Percentiles rank a stretch among this genome's conserved stretches.
Evolutionary conservation across 2,797 vertebrate species (phyloP).

Genomic region (Tolypeutes matacus): DNA sequence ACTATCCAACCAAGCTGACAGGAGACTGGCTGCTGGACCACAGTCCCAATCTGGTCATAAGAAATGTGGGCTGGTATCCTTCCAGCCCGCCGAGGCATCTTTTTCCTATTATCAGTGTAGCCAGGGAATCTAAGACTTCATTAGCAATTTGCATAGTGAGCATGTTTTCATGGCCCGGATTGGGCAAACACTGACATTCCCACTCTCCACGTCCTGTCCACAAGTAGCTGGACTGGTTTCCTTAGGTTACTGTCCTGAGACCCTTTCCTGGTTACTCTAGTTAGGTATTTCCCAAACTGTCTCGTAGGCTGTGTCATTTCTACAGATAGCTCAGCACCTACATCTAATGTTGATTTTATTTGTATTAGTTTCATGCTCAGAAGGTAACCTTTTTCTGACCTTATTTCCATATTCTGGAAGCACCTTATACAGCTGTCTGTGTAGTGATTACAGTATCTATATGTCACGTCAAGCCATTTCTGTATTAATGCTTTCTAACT

Average conservation of each 20-base stretch:
- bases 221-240: background rate
- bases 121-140: background rate
- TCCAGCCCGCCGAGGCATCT: background rate
- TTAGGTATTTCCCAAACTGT: constrained; percentile 6
- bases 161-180: background rate
- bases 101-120: background rate
- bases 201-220: background rate
- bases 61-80: background rate
- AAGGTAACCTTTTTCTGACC: constrained; percentile 68
- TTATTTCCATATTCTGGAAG: constrained; percentile 66
- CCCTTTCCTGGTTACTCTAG: background rate
- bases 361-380: constrained; percentile 64
- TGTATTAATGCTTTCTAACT: constrained; percentile 81
- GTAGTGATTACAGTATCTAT: constrained; percentile 68
- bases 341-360: constrained; percentile 52
- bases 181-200: background rate
- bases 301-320: constrained; percentile 33
- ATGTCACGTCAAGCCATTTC: constrained; percentile 78
- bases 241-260: constrained; percentile 7
- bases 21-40: background rate
- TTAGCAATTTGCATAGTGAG: constrained; percentile 7
- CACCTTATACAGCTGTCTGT: constrained; percentile 74
- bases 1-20: background rate
- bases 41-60: background rate
- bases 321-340: constrained; percentile 18